Base-by-base conservation (phyloP, 2,113 vertebrate species). In the Syrrhaptes paradoxus region DNA sequence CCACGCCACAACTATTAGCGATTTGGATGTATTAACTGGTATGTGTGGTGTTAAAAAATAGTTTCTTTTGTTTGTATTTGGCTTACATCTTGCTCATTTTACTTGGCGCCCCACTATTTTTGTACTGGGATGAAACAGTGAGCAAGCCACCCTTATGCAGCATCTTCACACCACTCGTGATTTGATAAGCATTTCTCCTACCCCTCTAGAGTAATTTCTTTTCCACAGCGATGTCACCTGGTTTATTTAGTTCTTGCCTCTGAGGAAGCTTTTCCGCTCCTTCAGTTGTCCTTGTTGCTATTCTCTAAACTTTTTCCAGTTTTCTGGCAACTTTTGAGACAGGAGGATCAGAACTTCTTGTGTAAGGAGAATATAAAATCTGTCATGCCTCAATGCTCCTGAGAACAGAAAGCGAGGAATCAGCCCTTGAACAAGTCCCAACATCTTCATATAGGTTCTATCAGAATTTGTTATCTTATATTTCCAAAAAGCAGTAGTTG, bases 401-500 rank as follows among this genome's bases (percentile, higher is more conserved):
- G 84, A 57, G 49, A 87, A 68, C 15, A 85, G 29, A 93, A 92
- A 89, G 34, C 0, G 1, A 92, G n/a, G 45, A 84, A 78, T 81
- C 48, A 75, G 24, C 51, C 22, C 14, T 84, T 88, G 46, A 63
- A 92, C 88, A 93, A 95, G 94, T 75, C 41, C 41, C 49, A 87
- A 68, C 93, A 75, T 17, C 84, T 92, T 87, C 62, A 61, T 87
- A 49, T 52, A 92, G 61, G 34, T 95, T 91, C n/a, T 85, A 72
- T 90, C 93, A 87, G 43, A 81, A 84, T 89, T 72, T 72, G 29
- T n/a, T 87, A 90, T 93, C 83, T 93, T 48, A 28, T 26, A 24
- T 72, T 94, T 66, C 67, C 73, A 71, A 92, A 92, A 92, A 92
- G 77, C 19, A 71, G 54, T 24, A 62, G 48, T 92, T 96, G 85